phyloP scores from a whole-genome alignment of 2,113 vertebrate species.

The Apaloderma vittatum region DNA sequence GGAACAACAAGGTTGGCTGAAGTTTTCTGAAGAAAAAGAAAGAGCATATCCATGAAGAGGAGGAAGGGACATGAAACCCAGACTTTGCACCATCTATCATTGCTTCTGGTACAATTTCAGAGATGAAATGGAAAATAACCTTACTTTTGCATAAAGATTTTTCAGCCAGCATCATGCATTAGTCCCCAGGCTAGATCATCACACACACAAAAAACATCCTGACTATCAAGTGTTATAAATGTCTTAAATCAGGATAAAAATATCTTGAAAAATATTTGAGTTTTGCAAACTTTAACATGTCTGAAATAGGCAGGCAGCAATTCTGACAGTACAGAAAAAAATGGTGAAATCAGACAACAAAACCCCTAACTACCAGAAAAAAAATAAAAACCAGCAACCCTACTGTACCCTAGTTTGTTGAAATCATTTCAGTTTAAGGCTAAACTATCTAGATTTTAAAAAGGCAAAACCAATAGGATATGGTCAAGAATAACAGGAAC shows the following conservation, averaged over 20 bases:
- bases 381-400: not conserved
- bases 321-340: not conserved
- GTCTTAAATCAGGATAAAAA: not conserved
- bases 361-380: not conserved
- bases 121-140: not conserved
- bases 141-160: not conserved
- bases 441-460: not conserved
- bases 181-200: not conserved
- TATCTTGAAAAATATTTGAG: not conserved
- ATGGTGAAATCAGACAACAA: not conserved
- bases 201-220: not conserved
- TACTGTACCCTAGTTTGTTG: not conserved
- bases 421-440: not conserved
- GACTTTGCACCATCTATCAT: not conserved
- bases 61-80: not conserved
- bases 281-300: not conserved
- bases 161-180: not conserved
- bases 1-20: not conserved
- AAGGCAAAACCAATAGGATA: not conserved
- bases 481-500: not conserved
- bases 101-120: not conserved
- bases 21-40: not conserved
- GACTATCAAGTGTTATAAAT: not conserved
- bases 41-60: not conserved
- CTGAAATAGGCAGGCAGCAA: not conserved